phyloP scores from a whole-genome alignment of 2,113 vertebrate species.

The Nibea albiflora region DNA sequence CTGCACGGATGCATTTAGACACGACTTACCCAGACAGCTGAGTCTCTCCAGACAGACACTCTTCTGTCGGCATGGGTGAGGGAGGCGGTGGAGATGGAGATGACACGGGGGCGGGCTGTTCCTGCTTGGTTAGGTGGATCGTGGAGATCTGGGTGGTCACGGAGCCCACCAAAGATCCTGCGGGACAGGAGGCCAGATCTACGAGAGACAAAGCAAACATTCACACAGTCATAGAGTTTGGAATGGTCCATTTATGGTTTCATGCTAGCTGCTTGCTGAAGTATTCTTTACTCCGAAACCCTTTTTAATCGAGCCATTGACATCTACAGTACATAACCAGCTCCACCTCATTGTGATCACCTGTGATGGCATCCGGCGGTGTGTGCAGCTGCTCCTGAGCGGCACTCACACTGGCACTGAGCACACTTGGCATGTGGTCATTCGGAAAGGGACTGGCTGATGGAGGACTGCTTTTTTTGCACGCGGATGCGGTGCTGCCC shows the following conservation, averaged over 20 bases:
- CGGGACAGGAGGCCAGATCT: conserved; percentile 4
- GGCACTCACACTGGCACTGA: conserved; percentile 25
- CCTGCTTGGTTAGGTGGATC: conserved; percentile 83
- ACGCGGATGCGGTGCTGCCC: not conserved
- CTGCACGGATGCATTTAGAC: not conserved
- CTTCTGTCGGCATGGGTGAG: conserved; percentile 25
- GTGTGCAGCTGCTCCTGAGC: conserved; percentile 1
- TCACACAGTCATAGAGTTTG: not conserved
- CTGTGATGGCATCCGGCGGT: conserved; percentile 8
- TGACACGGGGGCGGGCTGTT: not conserved
- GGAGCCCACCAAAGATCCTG: conserved; percentile 72
- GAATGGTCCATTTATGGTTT: not conserved
- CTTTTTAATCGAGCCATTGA: not conserved
- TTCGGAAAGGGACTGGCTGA: not conserved
- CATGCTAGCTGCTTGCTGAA: not conserved
- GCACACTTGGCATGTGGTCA: not conserved
- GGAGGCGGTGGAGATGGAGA: conserved; percentile 10
- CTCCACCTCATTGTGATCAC: conserved; percentile 27
- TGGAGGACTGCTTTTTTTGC: not conserved
- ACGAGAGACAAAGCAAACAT: not conserved
- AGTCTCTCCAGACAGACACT: conserved; percentile 34
- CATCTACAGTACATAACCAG: not conserved
- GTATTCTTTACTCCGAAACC: not conserved
- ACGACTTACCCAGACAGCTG: conserved; percentile 70
- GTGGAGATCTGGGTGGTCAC: conserved; percentile 87